Conservation (phyloP, 2,888 invertebrate species). For the Cheilosia variabilis region DNA sequence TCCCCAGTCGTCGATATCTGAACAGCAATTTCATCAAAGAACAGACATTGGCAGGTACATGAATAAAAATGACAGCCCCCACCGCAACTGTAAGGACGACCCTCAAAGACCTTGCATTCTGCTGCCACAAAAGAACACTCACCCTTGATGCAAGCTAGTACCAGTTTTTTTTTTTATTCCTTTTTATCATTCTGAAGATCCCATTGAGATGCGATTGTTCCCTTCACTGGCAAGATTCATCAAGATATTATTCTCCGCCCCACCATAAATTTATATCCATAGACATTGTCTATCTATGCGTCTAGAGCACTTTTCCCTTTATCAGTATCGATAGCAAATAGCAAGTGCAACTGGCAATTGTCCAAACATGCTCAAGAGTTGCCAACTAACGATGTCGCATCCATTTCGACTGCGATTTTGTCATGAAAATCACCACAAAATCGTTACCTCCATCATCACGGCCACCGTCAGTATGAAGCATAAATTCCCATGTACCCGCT, state of each 20-base stretch:
- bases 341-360: slow-evolving; percentile 35
- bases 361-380: slow-evolving; percentile 27
- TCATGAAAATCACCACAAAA: slow-evolving; percentile 22
- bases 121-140: slow-evolving; percentile 24
- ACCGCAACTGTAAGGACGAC: neutral
- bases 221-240: slow-evolving; percentile 34
- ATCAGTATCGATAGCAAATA: slow-evolving; percentile 27
- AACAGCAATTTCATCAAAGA: neutral
- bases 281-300: slow-evolving; percentile 8
- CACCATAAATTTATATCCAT: neutral
- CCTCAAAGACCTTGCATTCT: slow-evolving; percentile 24
- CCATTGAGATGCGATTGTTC: slow-evolving; percentile 57
- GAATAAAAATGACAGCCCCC: neutral
- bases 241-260: slow-evolving; percentile 43
- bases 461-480: neutral
- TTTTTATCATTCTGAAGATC: slow-evolving; percentile 37
- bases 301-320: slow-evolving; percentile 30
- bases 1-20: neutral
- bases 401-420: neutral
- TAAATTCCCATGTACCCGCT: slow-evolving; percentile 23
- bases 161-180: neutral
- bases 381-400: slow-evolving; percentile 15
- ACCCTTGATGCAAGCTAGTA: slow-evolving; percentile 23
- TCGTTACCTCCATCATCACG: slow-evolving; percentile 2
- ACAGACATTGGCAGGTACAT: neutral